phyloP scores from a whole-genome alignment of 92 coral and sea anemone genomes.

The Pocillopora meandrina region DNA sequence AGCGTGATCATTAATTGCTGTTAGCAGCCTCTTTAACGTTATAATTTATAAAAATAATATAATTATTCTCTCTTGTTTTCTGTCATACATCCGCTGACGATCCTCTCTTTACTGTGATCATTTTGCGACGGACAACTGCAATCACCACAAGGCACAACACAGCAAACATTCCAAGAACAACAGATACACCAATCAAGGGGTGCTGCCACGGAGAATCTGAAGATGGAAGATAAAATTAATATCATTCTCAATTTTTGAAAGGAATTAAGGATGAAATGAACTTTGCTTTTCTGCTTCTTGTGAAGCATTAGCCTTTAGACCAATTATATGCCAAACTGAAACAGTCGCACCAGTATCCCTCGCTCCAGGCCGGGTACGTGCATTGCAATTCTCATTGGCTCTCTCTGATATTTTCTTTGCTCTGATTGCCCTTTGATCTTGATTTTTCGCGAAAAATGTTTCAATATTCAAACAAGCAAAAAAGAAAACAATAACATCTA shows the following conservation, averaged over 20 bases:
- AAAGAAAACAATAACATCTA: too few species aligned
- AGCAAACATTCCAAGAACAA: slow-evolving; percentile 30
- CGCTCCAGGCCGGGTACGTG: too few species aligned
- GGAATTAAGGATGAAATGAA: background rate
- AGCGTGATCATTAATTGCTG: background rate
- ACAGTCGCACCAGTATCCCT: too few species aligned
- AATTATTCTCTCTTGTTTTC: background rate
- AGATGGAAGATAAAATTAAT: background rate
- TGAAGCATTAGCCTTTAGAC: background rate
- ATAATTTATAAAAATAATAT: slow-evolving; percentile 7
- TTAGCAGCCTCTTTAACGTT: background rate
- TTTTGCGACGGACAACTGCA: slow-evolving; percentile 23
- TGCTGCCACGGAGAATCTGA: slow-evolving; percentile 33
- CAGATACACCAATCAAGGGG: slow-evolving; percentile 18
- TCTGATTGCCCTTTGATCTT: too few species aligned
- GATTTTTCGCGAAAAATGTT: too few species aligned
- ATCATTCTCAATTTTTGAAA: too few species aligned
- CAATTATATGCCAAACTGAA: too few species aligned
- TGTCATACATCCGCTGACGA: slow-evolving; percentile 27
- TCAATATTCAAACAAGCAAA: too few species aligned
- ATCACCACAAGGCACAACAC: slow-evolving; percentile 21
- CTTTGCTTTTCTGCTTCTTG: background rate
- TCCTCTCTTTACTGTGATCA: background rate
- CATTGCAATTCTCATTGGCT: too few species aligned
- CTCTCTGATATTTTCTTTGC: too few species aligned